Conservation (phyloP, 2,888 invertebrate species). For the Synanthedon vespiformis region DNA sequence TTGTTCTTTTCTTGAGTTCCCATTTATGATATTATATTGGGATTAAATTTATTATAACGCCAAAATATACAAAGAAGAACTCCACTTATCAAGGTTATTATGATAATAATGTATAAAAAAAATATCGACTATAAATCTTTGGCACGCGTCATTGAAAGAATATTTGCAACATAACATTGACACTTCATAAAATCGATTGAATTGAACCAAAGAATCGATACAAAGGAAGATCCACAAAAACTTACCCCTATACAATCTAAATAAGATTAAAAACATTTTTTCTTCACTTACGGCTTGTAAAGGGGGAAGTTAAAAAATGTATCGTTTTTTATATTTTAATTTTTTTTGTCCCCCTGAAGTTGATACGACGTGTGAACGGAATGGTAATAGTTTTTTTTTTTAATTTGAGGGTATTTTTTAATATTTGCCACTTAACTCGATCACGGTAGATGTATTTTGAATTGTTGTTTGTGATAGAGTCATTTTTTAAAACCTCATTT, state of each 20-base stretch:
- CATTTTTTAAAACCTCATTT: slow-evolving; percentile 16
- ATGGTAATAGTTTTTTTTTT: slow-evolving; percentile 26
- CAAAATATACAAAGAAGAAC: not conserved
- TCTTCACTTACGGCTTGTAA: not conserved
- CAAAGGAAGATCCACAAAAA: slow-evolving; percentile 1
- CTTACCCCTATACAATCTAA: not conserved
- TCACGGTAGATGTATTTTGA: slow-evolving; percentile 35
- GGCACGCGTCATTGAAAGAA: not conserved
- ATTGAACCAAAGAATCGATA: slow-evolving; percentile 14
- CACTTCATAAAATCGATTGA: slow-evolving; percentile 20
- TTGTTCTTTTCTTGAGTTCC: too few relatives aligned
- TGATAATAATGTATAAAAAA: not conserved
- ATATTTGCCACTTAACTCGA: slow-evolving; percentile 37
- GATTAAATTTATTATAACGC: too few relatives aligned
- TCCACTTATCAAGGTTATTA: not conserved
- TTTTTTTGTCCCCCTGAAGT: slow-evolving; percentile 17
- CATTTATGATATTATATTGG: too few relatives aligned
- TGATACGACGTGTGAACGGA: slow-evolving; percentile 37
- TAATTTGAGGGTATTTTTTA: slow-evolving; percentile 20
- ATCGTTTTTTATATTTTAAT: slow-evolving; percentile 17
- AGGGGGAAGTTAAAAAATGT: slow-evolving; percentile 7
- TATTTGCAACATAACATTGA: slow-evolving; percentile 11
- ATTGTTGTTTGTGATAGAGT: slow-evolving; percentile 27
- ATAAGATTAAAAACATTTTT: not conserved
- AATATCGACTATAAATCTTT: not conserved